Evolutionary conservation across 64 coral and sea anemone species (phyloP).

Genomic region (Pocillopora damicornis): DNA sequence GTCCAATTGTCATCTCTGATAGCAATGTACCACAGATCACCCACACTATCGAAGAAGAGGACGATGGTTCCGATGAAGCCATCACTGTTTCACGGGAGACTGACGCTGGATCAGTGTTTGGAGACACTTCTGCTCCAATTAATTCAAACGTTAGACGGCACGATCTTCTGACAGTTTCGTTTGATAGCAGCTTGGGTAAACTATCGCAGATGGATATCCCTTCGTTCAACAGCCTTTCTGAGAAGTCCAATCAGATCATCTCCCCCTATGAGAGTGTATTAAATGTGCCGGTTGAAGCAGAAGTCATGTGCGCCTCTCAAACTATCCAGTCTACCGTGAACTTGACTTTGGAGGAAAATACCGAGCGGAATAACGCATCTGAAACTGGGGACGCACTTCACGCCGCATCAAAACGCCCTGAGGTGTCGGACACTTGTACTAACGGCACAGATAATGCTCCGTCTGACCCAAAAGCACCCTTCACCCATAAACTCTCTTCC

Average conservation of each 20-base stretch:
- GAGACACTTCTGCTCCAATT: neutral
- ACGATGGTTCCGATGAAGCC: conserved; percentile 12
- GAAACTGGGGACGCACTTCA: neutral
- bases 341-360: neutral
- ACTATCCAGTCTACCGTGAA: neutral
- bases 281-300: neutral
- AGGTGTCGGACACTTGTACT: neutral
- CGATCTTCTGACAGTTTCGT: conserved; percentile 20
- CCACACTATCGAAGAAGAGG: conserved; percentile 23
- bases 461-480: conserved; percentile 6
- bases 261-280: neutral
- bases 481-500: neutral
- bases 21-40: conserved; percentile 1
- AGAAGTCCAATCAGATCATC: neutral
- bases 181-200: conserved; percentile 1
- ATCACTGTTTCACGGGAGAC: conserved; percentile 6
- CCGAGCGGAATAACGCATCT: neutral
- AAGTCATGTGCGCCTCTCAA: neutral
- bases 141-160: neutral
- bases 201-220: neutral
- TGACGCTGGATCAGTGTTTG: neutral
- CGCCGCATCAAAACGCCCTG: neutral
- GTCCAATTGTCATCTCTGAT: conserved; percentile 21
- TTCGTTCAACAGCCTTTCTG: neutral
- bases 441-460: neutral